phyloP scores from a whole-genome alignment of 1,140 invertebrate species.

The Drosophila equinoxialis region DNA sequence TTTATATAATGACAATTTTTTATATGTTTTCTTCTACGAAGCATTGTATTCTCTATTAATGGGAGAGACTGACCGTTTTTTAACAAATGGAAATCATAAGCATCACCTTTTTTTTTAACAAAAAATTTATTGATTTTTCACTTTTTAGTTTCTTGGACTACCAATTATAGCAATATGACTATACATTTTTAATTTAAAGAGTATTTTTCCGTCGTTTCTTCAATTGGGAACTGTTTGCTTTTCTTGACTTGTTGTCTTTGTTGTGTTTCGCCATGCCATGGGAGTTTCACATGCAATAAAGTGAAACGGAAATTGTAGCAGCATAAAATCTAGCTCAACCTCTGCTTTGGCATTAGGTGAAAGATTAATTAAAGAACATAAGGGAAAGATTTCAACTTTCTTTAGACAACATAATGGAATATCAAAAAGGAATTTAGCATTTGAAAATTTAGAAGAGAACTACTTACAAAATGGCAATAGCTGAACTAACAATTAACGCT shows the following conservation, averaged over 20 bases:
- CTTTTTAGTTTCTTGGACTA: no score
- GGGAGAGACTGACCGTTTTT: no score
- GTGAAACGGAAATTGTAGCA: conserved; percentile 1
- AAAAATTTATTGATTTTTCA: no score
- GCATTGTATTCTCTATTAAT: no score
- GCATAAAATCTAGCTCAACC: conserved; percentile 8
- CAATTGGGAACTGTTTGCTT: background rate
- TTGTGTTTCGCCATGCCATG: conserved; percentile 42
- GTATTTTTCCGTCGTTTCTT: conserved; percentile 21
- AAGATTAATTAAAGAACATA: conserved; percentile 1
- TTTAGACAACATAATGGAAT: conserved; percentile 2
- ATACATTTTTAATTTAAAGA: conserved; percentile 2
- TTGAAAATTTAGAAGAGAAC: background rate
- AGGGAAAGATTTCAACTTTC: background rate
- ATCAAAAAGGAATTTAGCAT: background rate
- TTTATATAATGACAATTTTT: no score
- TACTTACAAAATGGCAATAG: no score
- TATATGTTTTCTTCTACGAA: no score
- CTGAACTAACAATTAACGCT: background rate
- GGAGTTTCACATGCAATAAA: conserved; percentile 56
- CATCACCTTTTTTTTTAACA: no score
- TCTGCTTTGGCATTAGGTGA: background rate
- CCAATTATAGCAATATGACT: no score
- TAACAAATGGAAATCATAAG: no score
- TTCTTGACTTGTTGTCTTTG: conserved; percentile 33